Evolutionary conservation across 2,797 vertebrate genomes (phyloP).

Genomic region (Labroides dimidiatus): DNA sequence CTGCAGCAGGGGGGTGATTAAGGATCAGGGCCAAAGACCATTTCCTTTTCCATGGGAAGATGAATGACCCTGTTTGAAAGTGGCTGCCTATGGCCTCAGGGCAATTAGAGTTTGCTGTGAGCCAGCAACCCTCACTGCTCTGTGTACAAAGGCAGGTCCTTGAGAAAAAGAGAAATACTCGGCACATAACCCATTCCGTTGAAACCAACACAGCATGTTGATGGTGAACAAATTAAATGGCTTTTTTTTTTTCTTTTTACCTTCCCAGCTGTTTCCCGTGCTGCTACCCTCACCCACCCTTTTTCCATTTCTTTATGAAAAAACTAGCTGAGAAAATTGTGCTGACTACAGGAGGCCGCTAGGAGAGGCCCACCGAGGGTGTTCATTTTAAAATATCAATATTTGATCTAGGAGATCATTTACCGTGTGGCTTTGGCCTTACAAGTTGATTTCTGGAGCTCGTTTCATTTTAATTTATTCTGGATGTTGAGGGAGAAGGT

Average conservation of each 20-base stretch:
- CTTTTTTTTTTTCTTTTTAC: conserved; percentile 27
- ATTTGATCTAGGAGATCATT: conserved; percentile 75
- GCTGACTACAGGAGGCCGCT: conserved; percentile 60
- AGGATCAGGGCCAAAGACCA: conserved; percentile 81
- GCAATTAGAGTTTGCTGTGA: conserved; percentile 83
- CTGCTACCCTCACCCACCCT: conserved; percentile 6
- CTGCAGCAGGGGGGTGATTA: conserved; percentile 83
- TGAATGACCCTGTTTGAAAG: conserved; percentile 83
- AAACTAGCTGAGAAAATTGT: conserved; percentile 40
- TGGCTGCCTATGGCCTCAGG: conserved; percentile 78
- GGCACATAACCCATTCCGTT: conserved; percentile 62
- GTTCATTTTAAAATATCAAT: conserved; percentile 73
- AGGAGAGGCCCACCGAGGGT: conserved; percentile 46
- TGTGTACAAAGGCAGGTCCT: conserved; percentile 72
- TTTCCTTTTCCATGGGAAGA: conserved; percentile 83
- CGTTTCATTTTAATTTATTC: conserved; percentile 53
- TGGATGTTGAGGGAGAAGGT: conserved; percentile 29
- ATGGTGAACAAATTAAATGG: conserved; percentile 72
- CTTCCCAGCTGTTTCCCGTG: conserved; percentile 38
- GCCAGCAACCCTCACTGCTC: conserved; percentile 69
- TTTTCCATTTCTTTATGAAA: conserved; percentile 43
- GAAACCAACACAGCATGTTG: conserved; percentile 52
- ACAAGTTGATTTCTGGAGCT: conserved; percentile 49
- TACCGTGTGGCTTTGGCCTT: conserved; percentile 39
- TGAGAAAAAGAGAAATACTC: conserved; percentile 75